Percentiles rank a stretch among this genome's conserved stretches.
These are phyloP conservation scores for Pteronotus mesoamericanus DNA, from an alignment of 2,797 vertebrate species.

Conservation along the genomic window DNA sequence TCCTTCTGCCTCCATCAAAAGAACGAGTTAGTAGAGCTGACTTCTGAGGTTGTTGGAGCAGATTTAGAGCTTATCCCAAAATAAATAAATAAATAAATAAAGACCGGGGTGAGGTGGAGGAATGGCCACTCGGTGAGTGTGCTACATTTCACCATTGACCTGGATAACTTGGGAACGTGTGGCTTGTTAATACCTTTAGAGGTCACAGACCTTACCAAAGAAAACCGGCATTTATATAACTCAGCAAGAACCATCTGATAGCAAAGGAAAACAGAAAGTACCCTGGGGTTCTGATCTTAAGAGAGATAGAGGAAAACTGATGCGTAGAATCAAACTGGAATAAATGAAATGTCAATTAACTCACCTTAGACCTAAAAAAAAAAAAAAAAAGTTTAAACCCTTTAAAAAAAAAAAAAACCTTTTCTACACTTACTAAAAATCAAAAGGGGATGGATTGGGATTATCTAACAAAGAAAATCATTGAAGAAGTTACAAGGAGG, in stretches of 20 bases:
- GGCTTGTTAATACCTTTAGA: slow-evolving; percentile 24
- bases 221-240: slow-evolving; percentile 29
- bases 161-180: slow-evolving; percentile 1
- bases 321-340: not conserved
- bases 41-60: not conserved
- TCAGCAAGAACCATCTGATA: slow-evolving; percentile 47
- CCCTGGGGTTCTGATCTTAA: slow-evolving; percentile 32
- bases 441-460: not conserved
- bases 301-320: slow-evolving; percentile 22
- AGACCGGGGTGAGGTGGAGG: not conserved
- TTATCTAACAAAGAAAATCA: not conserved
- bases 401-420: not conserved
- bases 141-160: not conserved
- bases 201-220: slow-evolving; percentile 34
- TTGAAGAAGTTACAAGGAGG: not conserved
- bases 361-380: not conserved
- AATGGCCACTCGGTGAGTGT: not conserved
- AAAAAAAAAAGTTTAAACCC: not conserved
- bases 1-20: not conserved
- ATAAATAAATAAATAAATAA: not conserved
- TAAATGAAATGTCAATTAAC: slow-evolving; percentile 36
- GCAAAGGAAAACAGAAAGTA: slow-evolving; percentile 47
- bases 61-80: not conserved
- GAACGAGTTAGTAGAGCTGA: not conserved
- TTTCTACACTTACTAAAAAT: not conserved